Conservation (phyloP, 2,888 invertebrate species). For the Dryomyza anilis region DNA sequence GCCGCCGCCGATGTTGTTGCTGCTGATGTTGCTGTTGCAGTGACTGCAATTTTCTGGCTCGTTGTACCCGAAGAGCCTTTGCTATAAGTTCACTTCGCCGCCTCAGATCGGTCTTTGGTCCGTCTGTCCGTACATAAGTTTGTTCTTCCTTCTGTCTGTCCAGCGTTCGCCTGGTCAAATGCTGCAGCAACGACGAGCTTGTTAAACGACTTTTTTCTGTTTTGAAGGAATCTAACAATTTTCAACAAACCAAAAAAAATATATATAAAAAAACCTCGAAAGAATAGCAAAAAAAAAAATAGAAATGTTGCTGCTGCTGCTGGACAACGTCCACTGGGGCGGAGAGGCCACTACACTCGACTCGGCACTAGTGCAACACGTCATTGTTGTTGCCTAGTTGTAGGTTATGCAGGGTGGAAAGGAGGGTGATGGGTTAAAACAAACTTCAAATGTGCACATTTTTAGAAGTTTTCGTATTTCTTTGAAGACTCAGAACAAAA, state of each 20-base stretch:
- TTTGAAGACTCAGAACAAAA: not conserved
- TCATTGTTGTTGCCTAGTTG: too few relatives aligned
- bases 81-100: not conserved
- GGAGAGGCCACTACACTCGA: too few relatives aligned
- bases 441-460: conserved; percentile 6
- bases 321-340: not conserved
- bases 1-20: not conserved
- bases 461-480: conserved; percentile 3
- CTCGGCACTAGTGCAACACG: too few relatives aligned
- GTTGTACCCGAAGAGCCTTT: conserved; percentile 2
- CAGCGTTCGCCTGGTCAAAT: not conserved
- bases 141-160: not conserved
- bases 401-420: not conserved
- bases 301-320: not conserved
- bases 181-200: conserved; percentile 7
- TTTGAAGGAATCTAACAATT: conserved; percentile 20
- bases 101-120: not conserved
- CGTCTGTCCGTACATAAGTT: not conserved
- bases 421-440: not conserved
- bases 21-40: not conserved
- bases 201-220: conserved; percentile 14
- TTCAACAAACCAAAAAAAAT: conserved; percentile 6
- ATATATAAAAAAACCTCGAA: not conserved
- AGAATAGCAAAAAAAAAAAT: not conserved
- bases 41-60: conserved; percentile 1